Percentiles rank a stretch among this genome's conserved stretches.
phyloP scores from a whole-genome alignment of 2,888 invertebrate species.

The Mesorhabditis spiculigera region DNA sequence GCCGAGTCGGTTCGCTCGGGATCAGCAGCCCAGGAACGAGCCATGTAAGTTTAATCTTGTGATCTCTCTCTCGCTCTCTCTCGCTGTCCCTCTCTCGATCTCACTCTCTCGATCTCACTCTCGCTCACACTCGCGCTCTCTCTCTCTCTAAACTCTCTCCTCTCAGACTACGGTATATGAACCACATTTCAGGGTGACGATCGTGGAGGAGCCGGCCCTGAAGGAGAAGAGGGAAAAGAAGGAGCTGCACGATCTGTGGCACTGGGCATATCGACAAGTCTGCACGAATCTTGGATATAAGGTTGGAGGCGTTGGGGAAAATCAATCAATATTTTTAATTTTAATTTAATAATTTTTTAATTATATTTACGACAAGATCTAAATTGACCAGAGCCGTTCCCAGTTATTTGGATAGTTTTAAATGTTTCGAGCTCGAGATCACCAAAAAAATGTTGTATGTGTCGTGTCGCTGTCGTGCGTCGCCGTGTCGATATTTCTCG shows the following conservation, averaged over 20 bases:
- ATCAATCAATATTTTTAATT: background rate
- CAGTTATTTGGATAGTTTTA: no score
- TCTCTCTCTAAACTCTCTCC: no score
- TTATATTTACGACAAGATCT: background rate
- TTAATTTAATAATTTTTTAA: background rate
- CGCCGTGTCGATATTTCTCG: background rate
- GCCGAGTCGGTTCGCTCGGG: no score
- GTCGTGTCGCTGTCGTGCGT: slow-evolving; percentile 4
- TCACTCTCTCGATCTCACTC: no score
- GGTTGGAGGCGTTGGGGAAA: slow-evolving; percentile 21
- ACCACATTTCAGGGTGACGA: slow-evolving; percentile 22
- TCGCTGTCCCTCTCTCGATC: no score
- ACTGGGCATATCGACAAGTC: slow-evolving; percentile 49
- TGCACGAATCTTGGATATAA: slow-evolving; percentile 52
- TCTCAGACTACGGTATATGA: no score
- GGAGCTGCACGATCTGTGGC: slow-evolving; percentile 43
- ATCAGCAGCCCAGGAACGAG: no score
- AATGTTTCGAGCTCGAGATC: no score
- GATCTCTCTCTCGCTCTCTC: no score
- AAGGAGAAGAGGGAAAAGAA: slow-evolving; percentile 19
- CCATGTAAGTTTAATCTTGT: no score
- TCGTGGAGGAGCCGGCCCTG: slow-evolving; percentile 26
- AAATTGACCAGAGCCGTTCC: no score
- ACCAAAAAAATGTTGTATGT: background rate
- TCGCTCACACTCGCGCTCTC: no score